Percentiles rank a stretch among this genome's conserved stretches.
phyloP scores from a whole-genome alignment of 2,113 vertebrate genomes.

The Cinclus mexicanus region DNA sequence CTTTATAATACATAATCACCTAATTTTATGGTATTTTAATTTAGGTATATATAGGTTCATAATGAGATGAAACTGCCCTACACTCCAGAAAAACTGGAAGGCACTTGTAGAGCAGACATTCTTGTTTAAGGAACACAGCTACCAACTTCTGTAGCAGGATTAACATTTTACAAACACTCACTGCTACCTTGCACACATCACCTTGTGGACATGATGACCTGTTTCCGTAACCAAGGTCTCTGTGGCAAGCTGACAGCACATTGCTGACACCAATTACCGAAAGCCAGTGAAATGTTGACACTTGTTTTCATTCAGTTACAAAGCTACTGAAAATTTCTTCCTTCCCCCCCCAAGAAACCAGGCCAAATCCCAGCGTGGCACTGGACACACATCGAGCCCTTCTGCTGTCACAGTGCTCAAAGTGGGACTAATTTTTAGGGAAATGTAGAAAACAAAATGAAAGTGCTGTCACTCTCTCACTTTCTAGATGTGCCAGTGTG shows the following conservation, averaged over 20 bases:
- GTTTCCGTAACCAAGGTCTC: not conserved
- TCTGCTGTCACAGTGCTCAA: not conserved
- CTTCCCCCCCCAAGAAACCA: not conserved
- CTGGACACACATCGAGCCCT: not conserved
- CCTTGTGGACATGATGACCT: not conserved
- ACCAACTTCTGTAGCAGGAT: not conserved
- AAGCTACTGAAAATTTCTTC: not conserved
- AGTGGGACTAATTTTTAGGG: not conserved
- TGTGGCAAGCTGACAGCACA: not conserved
- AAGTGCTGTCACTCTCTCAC: not conserved
- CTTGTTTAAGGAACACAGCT: not conserved
- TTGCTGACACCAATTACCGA: not conserved
- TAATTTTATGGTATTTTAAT: not conserved
- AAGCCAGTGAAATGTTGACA: not conserved
- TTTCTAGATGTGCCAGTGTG: not conserved
- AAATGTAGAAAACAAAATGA: accelerated
- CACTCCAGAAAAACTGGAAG: not conserved
- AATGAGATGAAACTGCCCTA: not conserved
- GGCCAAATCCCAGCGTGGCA: not conserved
- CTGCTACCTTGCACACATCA: not conserved
- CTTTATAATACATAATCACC: not conserved
- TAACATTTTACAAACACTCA: not conserved
- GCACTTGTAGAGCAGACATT: not conserved
- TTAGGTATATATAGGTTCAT: not conserved
- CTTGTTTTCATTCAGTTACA: not conserved